Conservation (phyloP, 2,113 vertebrate genomes). For the Prunella fulvescens region DNA sequence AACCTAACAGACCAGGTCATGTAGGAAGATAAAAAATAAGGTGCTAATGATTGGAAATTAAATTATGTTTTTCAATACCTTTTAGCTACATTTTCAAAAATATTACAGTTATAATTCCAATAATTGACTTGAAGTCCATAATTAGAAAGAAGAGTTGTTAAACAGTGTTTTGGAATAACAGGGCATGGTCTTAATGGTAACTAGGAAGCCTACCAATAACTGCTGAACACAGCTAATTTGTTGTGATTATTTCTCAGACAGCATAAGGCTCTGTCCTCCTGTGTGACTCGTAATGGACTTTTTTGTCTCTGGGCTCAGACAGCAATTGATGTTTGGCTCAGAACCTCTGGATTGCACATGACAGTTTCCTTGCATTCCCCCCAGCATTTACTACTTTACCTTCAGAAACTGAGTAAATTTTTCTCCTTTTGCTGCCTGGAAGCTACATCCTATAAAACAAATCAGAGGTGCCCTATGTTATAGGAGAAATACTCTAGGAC, state of each 20-base stretch:
- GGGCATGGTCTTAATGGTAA: neutral
- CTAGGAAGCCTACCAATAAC: neutral
- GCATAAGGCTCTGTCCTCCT: neutral
- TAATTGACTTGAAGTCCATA: constrained; percentile 3
- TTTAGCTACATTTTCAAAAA: constrained; percentile 40
- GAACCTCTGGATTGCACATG: neutral
- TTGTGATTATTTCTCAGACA: constrained; percentile 31
- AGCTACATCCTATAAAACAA: neutral
- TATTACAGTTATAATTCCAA: neutral
- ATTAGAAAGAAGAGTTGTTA: neutral
- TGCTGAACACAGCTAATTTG: neutral
- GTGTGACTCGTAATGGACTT: neutral
- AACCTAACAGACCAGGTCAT: neutral
- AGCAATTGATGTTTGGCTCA: neutral
- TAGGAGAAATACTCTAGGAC: neutral
- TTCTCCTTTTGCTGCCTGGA: neutral
- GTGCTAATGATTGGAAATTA: neutral
- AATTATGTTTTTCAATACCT: constrained; percentile 8
- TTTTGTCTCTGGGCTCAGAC: neutral
- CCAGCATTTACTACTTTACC: neutral
- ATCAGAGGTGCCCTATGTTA: neutral
- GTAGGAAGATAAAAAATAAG: neutral
- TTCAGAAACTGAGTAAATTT: neutral
- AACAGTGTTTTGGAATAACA: neutral
- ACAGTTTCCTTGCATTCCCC: neutral